Percentiles rank a stretch among this genome's conserved stretches.
phyloP scores from a whole-genome alignment of 1,140 invertebrate species.

The Melitaea cinxia region DNA sequence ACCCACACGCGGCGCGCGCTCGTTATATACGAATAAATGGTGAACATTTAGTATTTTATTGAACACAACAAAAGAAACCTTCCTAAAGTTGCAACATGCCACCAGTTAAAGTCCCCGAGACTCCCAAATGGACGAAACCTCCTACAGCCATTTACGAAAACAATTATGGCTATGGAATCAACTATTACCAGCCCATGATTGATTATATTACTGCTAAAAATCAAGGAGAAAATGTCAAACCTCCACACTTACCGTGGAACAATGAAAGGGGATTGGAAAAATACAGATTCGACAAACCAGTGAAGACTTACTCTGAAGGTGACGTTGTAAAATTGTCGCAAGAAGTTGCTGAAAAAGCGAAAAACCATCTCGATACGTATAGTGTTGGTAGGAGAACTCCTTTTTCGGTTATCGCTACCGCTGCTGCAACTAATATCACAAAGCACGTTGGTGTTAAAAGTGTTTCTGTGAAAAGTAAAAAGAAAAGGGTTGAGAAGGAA shows the following conservation, averaged over 20 bases:
- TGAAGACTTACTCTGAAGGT: slow-evolving; percentile 83
- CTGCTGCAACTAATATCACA: slow-evolving; percentile 84
- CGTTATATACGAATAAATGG: slow-evolving; percentile 42
- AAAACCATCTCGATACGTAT: slow-evolving; percentile 84
- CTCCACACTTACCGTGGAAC: slow-evolving; percentile 88
- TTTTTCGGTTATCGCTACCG: slow-evolving; percentile 85
- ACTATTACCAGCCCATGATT: slow-evolving; percentile 92
- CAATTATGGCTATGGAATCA: slow-evolving; percentile 90
- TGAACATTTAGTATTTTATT: slow-evolving; percentile 17
- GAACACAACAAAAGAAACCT: slow-evolving; percentile 12
- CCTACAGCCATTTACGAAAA: slow-evolving; percentile 88
- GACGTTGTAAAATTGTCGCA: slow-evolving; percentile 85
- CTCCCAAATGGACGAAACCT: slow-evolving; percentile 80
- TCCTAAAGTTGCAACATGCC: slow-evolving; percentile 49
- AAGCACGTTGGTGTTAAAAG: slow-evolving; percentile 84
- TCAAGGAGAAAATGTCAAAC: slow-evolving; percentile 70
- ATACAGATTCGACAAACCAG: slow-evolving; percentile 82
- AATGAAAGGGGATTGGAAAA: slow-evolving; percentile 86
- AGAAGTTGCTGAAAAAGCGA: slow-evolving; percentile 85
- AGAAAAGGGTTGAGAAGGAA: slow-evolving; percentile 76
- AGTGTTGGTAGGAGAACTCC: slow-evolving; percentile 85
- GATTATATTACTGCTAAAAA: slow-evolving; percentile 87
- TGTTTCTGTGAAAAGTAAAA: slow-evolving; percentile 79
- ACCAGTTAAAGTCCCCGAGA: slow-evolving; percentile 66
- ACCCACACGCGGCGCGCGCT: slow-evolving; percentile 47